Evolutionary conservation across 2,797 vertebrate genomes (phyloP), one percentile per base, ranked within the genome.

Genomic region (Enteromius trimaculatus): DNA sequence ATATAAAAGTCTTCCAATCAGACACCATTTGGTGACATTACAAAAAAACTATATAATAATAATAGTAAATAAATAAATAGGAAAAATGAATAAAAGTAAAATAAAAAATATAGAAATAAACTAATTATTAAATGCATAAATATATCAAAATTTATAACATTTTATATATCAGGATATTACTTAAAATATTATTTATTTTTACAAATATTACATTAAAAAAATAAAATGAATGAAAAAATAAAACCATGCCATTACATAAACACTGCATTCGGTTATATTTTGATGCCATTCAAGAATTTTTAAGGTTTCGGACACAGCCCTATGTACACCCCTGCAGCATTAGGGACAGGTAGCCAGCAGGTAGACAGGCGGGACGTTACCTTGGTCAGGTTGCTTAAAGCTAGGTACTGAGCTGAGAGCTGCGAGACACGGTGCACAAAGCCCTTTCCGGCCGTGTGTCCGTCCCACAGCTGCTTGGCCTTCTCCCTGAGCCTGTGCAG

Each of bases 361-460:
- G 91, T 65, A 95, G 92, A 81, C 95, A 94, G 0, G 92, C 93
- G 82, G 81, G 78, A 84, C 58, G n/a, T 88, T 89, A 99, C 98
- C 98, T 99, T 99, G 80, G 97, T 97, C 92, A 98, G 90, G 95
- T 97, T 99, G 96, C 95, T 97, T 95, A 99, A 96, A 86, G 97
- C 95, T 92, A 99, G 95, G 91, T 96, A 99, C 82, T 97, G 97
- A 87, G 98, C 96, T 86, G 97, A 98, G 90, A 99, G 96, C 93
- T 98, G 97, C 88, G 98, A 99, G 85, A 98, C 98, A 90, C 97
- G 97, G 94, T 98, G 97, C 92, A 97, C 94, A 95, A 99, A 99
- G 93, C 96, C 97, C 95, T 97, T 98, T 92, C 96, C 96, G 88
- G 96, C 96, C 88, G 96, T 96, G 93, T 98, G 97, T 90, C 96